Base-by-base conservation (phyloP, 2,113 vertebrate genomes). In the Prinia subflava region DNA sequence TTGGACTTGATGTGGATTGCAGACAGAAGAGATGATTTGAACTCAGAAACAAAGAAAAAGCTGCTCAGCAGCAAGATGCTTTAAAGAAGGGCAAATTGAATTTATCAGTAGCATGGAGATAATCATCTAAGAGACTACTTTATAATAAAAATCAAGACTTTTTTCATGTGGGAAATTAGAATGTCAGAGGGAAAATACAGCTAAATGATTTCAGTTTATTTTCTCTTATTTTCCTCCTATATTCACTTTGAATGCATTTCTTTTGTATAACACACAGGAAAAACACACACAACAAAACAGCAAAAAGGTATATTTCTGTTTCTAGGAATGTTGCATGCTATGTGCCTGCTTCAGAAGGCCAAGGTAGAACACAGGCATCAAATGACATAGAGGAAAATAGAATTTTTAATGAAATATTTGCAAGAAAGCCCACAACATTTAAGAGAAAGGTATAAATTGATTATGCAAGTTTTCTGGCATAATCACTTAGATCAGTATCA, bases 71-170 rank as follows among this genome's bases (percentile, higher is more conserved):
- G 78, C 55, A 86, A 90, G 79, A 86, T 50, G 71, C 71, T 90
- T 86, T 93, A 80, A 93, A 90, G 46, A 90, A 83, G 31, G 39
- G n/a, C 39, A 95, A 94, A 97, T 81, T 96, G 47, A 90, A 94
- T 95, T 95, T 90, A 92, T 67, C 57, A 86, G 47, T 71, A 39
- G 47, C 49, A 90, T 57, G 52, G 85, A 94, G 76, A 86, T 81
- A 96, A 93, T 81, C 3, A 81, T 33, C 27, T 83, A 88, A 90
- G 35, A 93, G 33, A 74, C 62, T 93, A 92, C 83, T 96, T 86
- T 70, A 83, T 78, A 59, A 86, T 75, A 90, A 28, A 88, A 30
- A 75, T 30, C 0, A 8, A 68, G 82, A 77, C 0, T 83, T 93
- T 88, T 94, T 90, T 63, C 24, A 67, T 67, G 25, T 2, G 3